A percentile compares a stretch with the other conserved stretches of the same genome.
Evolutionary conservation across 1,140 invertebrate genomes (phyloP).

Genomic region (Hermetia illucens): DNA sequence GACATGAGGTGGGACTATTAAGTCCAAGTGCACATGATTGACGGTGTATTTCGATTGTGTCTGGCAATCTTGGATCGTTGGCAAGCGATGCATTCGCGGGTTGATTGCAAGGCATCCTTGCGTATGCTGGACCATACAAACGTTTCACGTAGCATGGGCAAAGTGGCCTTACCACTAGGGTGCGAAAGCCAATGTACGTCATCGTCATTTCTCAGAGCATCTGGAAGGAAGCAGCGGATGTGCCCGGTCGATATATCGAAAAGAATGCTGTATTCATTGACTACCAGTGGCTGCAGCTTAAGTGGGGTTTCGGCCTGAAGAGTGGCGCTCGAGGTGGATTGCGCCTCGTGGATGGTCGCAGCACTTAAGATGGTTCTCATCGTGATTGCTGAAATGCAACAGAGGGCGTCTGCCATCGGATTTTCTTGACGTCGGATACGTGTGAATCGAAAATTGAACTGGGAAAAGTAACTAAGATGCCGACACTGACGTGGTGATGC

Average conservation of each 20-base stretch:
- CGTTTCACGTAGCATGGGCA: not conserved
- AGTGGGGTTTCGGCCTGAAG: not conserved
- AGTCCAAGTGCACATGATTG: no score
- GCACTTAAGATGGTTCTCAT: not conserved
- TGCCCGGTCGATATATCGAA: not conserved
- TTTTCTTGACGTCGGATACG: not conserved
- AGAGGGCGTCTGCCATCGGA: not conserved
- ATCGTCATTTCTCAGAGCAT: not conserved
- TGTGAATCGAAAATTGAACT: not conserved
- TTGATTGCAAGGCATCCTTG: not conserved
- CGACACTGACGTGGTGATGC: not conserved
- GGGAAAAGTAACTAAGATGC: not conserved
- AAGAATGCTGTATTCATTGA: not conserved
- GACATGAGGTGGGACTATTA: slow-evolving; percentile 9
- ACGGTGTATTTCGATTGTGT: not conserved
- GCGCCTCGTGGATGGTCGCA: not conserved
- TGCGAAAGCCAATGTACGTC: not conserved
- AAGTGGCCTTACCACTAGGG: not conserved
- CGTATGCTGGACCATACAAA: not conserved
- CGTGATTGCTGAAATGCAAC: not conserved
- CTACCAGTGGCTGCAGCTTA: not conserved
- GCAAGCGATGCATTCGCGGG: slow-evolving; percentile 4
- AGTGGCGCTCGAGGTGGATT: not conserved
- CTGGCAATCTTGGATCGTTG: slow-evolving; percentile 6
- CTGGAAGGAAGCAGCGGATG: not conserved